phyloP scores from a whole-genome alignment of 1,140 invertebrate genomes.

The Papilio helenus region DNA sequence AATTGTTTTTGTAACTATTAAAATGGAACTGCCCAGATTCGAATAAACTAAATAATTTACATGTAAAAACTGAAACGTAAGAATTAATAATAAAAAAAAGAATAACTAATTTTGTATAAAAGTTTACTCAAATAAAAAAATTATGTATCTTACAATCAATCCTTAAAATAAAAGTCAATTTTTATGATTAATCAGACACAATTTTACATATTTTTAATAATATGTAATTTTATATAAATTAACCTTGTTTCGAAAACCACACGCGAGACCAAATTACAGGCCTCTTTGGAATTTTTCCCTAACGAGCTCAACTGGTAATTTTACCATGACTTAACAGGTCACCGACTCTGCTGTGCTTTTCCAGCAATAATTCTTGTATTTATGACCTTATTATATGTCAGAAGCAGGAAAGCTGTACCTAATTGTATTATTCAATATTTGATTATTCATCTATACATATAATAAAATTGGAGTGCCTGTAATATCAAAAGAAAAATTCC shows the following conservation, averaged over 20 bases:
- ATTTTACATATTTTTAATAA: background rate
- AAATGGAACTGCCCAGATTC: background rate
- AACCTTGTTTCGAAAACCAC: conserved; percentile 11
- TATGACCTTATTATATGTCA: background rate
- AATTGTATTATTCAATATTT: no score
- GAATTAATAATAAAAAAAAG: no score
- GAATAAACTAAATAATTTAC: background rate
- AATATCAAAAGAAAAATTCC: no score
- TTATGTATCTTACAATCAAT: background rate
- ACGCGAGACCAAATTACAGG: conserved; percentile 20
- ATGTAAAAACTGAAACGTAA: no score
- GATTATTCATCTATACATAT: no score
- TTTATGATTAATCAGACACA: no score
- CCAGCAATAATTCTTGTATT: background rate
- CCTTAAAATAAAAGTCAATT: background rate
- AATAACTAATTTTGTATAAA: no score
- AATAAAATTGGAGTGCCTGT: no score
- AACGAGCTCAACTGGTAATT: conserved; percentile 19
- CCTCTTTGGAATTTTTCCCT: conserved; percentile 18
- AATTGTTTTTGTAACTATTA: background rate
- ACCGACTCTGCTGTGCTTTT: background rate
- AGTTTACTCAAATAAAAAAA: no score
- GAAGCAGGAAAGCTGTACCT: background rate
- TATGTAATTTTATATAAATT: background rate
- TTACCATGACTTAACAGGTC: conserved; percentile 25